A percentile compares a stretch with the other conserved stretches of the same genome.
Evolutionary conservation across 2,113 vertebrate genomes (phyloP).

Genomic region (Trematomus loennbergii): DNA sequence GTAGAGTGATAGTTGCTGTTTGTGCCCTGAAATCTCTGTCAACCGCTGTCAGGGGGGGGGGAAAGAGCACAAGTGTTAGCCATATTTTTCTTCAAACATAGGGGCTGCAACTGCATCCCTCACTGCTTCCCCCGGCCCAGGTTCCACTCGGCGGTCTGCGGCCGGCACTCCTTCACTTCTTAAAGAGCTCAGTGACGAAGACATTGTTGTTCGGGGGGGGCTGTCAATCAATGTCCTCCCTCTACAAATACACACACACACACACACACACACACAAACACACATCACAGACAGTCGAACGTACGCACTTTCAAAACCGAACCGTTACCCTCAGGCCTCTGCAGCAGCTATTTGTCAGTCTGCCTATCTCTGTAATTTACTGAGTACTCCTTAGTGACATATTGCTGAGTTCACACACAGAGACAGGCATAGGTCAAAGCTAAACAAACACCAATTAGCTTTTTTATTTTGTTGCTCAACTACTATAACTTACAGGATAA

Average conservation of each 20-base stretch:
- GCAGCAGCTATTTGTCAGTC: constrained; percentile 25
- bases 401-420: neutral
- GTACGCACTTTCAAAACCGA: constrained; percentile 13
- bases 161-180: constrained; percentile 52
- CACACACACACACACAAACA: constrained; percentile 28
- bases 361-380: constrained; percentile 21
- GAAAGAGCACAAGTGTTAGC: constrained; percentile 40
- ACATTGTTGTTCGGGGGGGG: neutral
- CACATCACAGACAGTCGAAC: constrained; percentile 37
- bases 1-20: constrained; percentile 57
- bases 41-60: constrained; percentile 45
- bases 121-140: constrained; percentile 1
- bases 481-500: neutral
- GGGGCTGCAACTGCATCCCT: constrained; percentile 31
- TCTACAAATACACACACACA: constrained; percentile 22
- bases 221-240: constrained; percentile 59
- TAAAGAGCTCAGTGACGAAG: constrained; percentile 60
- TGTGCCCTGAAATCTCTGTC: constrained; percentile 55
- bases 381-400: constrained; percentile 14
- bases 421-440: neutral
- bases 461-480: neutral
- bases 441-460: neutral
- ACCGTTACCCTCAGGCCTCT: neutral
- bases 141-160: constrained; percentile 48
- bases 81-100: constrained; percentile 56